Percentiles rank a stretch among this genome's conserved stretches.
Evolutionary conservation across 2,888 invertebrate species (phyloP).

Genomic region (Cephus runcator): DNA sequence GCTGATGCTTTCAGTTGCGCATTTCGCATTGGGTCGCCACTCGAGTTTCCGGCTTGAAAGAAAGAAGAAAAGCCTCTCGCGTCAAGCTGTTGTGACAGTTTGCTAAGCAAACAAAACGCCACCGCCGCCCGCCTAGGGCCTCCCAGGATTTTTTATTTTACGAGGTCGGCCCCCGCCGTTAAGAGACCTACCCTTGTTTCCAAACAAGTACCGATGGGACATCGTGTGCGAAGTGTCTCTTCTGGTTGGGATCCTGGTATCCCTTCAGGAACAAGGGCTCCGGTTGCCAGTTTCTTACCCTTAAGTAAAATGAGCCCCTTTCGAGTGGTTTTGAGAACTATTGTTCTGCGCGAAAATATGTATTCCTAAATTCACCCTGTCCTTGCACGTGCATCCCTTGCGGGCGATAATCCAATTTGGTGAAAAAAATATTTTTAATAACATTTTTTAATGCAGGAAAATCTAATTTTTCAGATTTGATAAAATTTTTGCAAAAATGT

Average conservation of each 20-base stretch:
- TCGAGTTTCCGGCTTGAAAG: constrained; percentile 37
- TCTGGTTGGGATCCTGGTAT: background rate
- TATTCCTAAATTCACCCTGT: background rate
- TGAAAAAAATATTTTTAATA: too few relatives aligned
- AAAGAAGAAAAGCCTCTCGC: constrained; percentile 20
- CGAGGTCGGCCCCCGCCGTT: constrained; percentile 29
- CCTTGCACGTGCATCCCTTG: background rate
- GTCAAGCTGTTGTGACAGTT: constrained; percentile 61
- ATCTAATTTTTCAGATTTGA: too few relatives aligned
- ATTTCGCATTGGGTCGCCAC: constrained; percentile 17
- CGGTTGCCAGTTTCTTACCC: background rate
- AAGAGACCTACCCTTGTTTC: constrained; percentile 32
- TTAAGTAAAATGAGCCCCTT: background rate
- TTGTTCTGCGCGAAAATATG: background rate
- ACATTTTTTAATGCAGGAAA: too few relatives aligned
- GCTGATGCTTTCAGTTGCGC: constrained; percentile 1
- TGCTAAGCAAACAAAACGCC: constrained; percentile 51
- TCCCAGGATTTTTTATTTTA: constrained; percentile 18
- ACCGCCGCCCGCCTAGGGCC: constrained; percentile 21
- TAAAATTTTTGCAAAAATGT: too few relatives aligned
- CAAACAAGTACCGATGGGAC: constrained; percentile 32
- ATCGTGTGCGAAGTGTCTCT: background rate
- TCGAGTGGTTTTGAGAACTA: background rate
- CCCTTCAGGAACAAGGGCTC: background rate
- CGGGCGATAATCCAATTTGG: background rate